A percentile compares a stretch with the other conserved stretches of the same genome.
Conservation (phyloP, 2,797 vertebrate genomes). For the Melanotaenia parkinsoni region DNA sequence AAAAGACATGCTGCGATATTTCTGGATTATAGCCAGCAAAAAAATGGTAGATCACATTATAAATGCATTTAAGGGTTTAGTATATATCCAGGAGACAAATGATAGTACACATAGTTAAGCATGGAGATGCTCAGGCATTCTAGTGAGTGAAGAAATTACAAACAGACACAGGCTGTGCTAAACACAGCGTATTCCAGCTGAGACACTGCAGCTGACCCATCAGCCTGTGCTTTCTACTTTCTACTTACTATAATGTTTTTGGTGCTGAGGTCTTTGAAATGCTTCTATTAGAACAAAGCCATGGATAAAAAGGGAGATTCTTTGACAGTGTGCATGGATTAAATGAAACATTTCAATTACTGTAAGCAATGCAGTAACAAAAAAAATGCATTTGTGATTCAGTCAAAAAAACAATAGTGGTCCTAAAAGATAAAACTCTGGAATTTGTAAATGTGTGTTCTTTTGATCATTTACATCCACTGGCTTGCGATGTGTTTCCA, state of each 20-base stretch:
- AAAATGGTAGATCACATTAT: slow-evolving; percentile 7
- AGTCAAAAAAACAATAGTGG: too few species aligned
- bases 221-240: slow-evolving; percentile 57
- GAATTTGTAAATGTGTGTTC: too few species aligned
- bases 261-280: slow-evolving; percentile 50
- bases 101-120: slow-evolving; percentile 27
- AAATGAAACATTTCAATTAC: slow-evolving; percentile 29
- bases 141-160: slow-evolving; percentile 30
- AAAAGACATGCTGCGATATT: slow-evolving; percentile 32
- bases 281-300: slow-evolving; percentile 58
- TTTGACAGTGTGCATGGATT: slow-evolving; percentile 38
- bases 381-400: neutral
- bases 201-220: slow-evolving; percentile 57
- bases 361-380: neutral
- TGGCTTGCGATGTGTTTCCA: neutral
- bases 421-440: neutral
- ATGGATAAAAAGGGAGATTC: slow-evolving; percentile 35
- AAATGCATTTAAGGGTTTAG: slow-evolving; percentile 42
- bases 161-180: slow-evolving; percentile 34
- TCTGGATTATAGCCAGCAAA: slow-evolving; percentile 28
- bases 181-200: slow-evolving; percentile 25
- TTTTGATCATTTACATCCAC: neutral
- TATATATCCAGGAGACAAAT: slow-evolving; percentile 9
- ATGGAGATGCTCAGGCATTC: slow-evolving; percentile 30
- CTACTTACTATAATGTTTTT: slow-evolving; percentile 53